A percentile compares a stretch with the other conserved stretches of the same genome.
Conservation (phyloP, 2,113 vertebrate genomes). For the Prolemur simus region DNA sequence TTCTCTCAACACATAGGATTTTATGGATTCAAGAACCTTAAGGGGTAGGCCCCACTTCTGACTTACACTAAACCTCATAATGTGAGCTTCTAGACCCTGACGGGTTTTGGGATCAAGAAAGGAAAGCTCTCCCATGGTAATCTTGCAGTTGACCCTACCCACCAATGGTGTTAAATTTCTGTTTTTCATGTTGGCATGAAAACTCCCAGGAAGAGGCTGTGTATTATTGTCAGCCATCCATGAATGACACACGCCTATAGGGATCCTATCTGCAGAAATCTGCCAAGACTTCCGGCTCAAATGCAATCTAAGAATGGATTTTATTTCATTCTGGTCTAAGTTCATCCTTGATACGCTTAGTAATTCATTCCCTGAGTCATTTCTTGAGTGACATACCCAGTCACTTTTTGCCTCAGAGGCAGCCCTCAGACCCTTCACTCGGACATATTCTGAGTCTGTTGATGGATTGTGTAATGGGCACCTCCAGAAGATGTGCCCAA, state of each 20-base stretch:
- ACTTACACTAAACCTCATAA: slow-evolving; percentile 41
- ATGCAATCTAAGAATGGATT: slow-evolving; percentile 26
- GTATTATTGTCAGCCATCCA: not conserved
- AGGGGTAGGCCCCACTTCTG: slow-evolving; percentile 49
- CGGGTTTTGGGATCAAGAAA: slow-evolving; percentile 28
- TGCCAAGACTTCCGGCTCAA: slow-evolving; percentile 49
- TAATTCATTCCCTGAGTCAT: not conserved
- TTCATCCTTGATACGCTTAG: not conserved
- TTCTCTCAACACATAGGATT: slow-evolving; percentile 30
- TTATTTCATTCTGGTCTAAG: not conserved
- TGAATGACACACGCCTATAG: not conserved
- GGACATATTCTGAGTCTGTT: not conserved
- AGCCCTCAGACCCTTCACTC: not conserved
- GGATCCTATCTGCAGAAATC: slow-evolving; percentile 14
- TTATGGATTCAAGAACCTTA: slow-evolving; percentile 51
- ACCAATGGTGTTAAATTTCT: not conserved
- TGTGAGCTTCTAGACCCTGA: slow-evolving; percentile 45
- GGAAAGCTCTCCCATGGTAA: not conserved
- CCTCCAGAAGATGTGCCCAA: not conserved
- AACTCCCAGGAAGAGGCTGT: not conserved
- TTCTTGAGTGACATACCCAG: not conserved
- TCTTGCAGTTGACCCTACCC: not conserved
- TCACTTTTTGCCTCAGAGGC: not conserved
- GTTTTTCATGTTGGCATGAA: not conserved
- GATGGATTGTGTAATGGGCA: not conserved